Evolutionary conservation across 92 coral and sea anemone genomes (phyloP).

Genomic region (Epizoanthus stellaris): DNA sequence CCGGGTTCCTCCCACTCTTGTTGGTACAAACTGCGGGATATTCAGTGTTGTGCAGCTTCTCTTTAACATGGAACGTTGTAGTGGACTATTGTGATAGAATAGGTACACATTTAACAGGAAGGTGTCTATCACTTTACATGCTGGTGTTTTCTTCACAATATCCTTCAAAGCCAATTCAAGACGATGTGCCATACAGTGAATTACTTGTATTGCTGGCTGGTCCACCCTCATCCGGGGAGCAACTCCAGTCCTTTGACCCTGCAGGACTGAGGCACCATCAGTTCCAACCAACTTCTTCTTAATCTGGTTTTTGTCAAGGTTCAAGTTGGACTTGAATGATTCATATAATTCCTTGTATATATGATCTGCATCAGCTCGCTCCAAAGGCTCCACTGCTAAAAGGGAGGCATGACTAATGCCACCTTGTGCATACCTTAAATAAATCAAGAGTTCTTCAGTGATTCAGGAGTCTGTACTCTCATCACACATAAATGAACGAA

Average conservation of each 20-base stretch:
- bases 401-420: background rate
- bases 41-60: background rate
- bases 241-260: constrained; percentile 10
- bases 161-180: constrained; percentile 19
- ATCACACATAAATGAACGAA: background rate
- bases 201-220: background rate
- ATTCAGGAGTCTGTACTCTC: background rate
- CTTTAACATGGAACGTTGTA: background rate
- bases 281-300: constrained; percentile 8
- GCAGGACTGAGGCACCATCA: constrained; percentile 14
- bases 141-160: constrained; percentile 7
- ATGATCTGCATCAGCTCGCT: constrained; percentile 24
- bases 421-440: background rate
- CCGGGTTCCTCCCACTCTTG: constrained; percentile 31
- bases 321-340: constrained; percentile 7
- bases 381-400: background rate
- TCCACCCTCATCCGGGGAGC: background rate
- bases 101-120: background rate
- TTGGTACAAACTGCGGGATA: background rate
- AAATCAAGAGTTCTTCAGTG: background rate
- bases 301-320: background rate
- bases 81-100: constrained; percentile 24
- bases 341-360: background rate
- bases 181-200: constrained; percentile 24
- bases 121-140: background rate